These are phyloP conservation scores for Antennarius striatus DNA, from an alignment of 2,113 vertebrate genomes.

Conservation along the genomic window DNA sequence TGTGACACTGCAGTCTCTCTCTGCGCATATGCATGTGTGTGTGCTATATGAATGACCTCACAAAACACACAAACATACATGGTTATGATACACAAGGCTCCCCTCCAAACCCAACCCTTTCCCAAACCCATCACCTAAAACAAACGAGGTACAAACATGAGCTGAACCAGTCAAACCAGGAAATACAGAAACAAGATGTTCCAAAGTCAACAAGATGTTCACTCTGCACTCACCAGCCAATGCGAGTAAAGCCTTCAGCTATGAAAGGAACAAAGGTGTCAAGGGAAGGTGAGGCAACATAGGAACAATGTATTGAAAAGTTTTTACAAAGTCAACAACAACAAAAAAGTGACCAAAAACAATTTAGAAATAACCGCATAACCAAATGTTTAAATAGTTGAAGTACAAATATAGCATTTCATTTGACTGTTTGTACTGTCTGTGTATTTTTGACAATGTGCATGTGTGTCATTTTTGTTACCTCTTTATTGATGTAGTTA, in stretches of 20 bases:
- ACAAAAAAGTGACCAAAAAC: neutral
- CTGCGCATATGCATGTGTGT: constrained; percentile 53
- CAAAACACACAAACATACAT: constrained; percentile 35
- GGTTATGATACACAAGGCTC: constrained; percentile 43
- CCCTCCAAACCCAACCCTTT: constrained; percentile 37
- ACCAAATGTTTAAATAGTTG: neutral
- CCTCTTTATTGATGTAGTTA: neutral
- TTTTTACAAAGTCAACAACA: constrained; percentile 6
- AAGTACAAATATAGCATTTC: constrained; percentile 2
- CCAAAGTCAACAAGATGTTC: constrained; percentile 80
- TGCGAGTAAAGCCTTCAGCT: constrained; percentile 95
- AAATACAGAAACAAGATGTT: constrained; percentile 81
- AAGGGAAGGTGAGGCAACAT: constrained; percentile 91
- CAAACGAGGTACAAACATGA: constrained; percentile 82
- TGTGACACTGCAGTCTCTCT: constrained; percentile 49
- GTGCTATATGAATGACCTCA: constrained; percentile 50
- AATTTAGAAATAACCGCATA: neutral
- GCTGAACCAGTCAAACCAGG: constrained; percentile 85
- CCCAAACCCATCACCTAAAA: constrained; percentile 51
- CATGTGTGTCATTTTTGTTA: neutral
- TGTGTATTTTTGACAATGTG: constrained; percentile 4
- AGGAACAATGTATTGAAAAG: constrained; percentile 81
- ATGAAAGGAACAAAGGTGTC: constrained; percentile 89
- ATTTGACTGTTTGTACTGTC: neutral
- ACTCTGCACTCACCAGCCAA: constrained; percentile 93